A percentile compares a stretch with the other conserved stretches of the same genome.
Evolutionary conservation across 1,140 invertebrate species (phyloP).

Genomic region (Lysiphlebus fabarum): DNA sequence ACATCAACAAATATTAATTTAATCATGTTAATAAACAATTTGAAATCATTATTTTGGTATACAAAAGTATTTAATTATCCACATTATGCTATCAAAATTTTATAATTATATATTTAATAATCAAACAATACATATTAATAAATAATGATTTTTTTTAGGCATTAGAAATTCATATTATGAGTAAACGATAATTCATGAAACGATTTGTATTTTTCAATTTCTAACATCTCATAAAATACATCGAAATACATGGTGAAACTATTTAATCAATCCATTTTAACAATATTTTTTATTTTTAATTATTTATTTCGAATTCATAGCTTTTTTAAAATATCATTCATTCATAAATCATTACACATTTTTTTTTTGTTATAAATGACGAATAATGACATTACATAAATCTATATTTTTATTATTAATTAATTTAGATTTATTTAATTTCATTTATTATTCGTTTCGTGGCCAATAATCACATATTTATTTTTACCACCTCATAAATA

Average conservation of each 20-base stretch:
- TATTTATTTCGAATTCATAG: slow-evolving; percentile 9
- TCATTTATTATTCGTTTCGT: slow-evolving; percentile 2
- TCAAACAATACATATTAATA: too few relatives aligned
- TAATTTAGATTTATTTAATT: slow-evolving; percentile 1
- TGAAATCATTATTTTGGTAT: too few relatives aligned
- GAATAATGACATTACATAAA: slow-evolving; percentile 6
- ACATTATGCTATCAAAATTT: too few relatives aligned
- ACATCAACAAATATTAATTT: too few relatives aligned
- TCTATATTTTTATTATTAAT: slow-evolving; percentile 13
- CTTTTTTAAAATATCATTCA: slow-evolving; percentile 4
- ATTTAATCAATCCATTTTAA: slow-evolving; percentile 17
- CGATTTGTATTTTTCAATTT: slow-evolving; percentile 6
- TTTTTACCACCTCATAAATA: slow-evolving; percentile 5
- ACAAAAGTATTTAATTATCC: too few relatives aligned
- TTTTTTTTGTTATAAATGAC: slow-evolving; percentile 6
- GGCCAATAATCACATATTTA: slow-evolving; percentile 3
- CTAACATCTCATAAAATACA: slow-evolving; percentile 38
- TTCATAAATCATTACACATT: slow-evolving; percentile 1
- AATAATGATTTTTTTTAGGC: too few relatives aligned
- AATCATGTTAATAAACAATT: too few relatives aligned
- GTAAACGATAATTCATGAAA: too few relatives aligned
- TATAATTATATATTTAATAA: too few relatives aligned
- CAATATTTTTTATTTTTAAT: slow-evolving; percentile 6
- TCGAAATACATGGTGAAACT: slow-evolving; percentile 36
- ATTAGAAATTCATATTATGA: too few relatives aligned